phyloP scores from a whole-genome alignment of 2,888 invertebrate species.

The Tromatobia lineatoria region DNA sequence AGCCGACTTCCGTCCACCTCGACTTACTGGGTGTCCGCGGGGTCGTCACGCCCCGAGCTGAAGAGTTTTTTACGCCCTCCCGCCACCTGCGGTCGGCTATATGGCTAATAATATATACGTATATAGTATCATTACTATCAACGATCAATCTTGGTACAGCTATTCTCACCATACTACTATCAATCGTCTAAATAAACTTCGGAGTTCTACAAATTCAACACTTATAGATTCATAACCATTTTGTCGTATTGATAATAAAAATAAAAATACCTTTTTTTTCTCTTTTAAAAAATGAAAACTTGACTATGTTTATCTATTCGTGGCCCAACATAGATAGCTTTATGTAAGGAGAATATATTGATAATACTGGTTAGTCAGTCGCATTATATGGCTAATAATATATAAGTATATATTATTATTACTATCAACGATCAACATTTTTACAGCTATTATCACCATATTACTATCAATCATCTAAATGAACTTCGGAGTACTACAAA shows the following conservation, averaged over 20 bases:
- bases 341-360: too few species aligned
- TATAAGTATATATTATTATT: neutral
- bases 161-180: neutral
- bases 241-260: neutral
- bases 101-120: constrained; percentile 5
- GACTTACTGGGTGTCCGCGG: too few species aligned
- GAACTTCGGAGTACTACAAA: neutral
- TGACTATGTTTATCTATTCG: neutral
- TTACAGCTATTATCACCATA: neutral
- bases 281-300: constrained; percentile 12
- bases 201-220: neutral
- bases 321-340: neutral
- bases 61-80: too few species aligned
- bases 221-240: neutral
- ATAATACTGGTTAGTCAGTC: too few species aligned
- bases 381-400: neutral
- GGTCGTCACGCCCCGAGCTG: too few species aligned
- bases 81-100: too few species aligned
- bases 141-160: neutral
- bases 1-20: too few species aligned
- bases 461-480: constrained; percentile 1
- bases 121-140: neutral
- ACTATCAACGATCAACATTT: too few species aligned
- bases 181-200: constrained; percentile 4
- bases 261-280: neutral